A percentile compares a stretch with the other conserved stretches of the same genome.
Conservation (phyloP, 1,140 invertebrate species). For the Drosophila micromelanica region DNA sequence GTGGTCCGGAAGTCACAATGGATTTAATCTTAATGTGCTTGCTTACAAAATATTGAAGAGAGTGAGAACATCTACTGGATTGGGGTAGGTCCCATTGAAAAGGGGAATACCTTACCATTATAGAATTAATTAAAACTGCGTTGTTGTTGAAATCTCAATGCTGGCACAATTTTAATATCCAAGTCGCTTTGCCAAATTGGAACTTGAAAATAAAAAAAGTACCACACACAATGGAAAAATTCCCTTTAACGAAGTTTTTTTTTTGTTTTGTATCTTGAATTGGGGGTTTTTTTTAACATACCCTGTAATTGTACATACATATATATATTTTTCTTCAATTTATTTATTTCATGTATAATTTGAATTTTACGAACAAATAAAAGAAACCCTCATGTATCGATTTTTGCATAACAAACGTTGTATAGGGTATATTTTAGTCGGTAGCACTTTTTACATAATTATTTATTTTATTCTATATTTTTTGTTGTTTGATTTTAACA, state of each 20-base stretch:
- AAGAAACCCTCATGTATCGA: too few relatives aligned
- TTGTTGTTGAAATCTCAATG: background rate
- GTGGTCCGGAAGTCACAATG: too few relatives aligned
- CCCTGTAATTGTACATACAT: background rate
- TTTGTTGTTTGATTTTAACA: background rate
- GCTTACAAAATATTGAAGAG: too few relatives aligned
- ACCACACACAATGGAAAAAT: slow-evolving; percentile 11
- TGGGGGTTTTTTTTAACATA: slow-evolving; percentile 5
- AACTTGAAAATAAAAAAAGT: slow-evolving; percentile 12
- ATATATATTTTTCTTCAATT: too few relatives aligned
- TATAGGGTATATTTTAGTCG: background rate
- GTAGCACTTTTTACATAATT: background rate
- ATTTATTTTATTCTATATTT: slow-evolving; percentile 9
- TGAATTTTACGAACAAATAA: too few relatives aligned
- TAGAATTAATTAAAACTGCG: too few relatives aligned
- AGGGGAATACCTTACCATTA: too few relatives aligned
- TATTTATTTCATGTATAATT: too few relatives aligned
- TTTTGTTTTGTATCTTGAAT: background rate
- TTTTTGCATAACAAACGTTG: background rate
- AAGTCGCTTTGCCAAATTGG: slow-evolving; percentile 2
- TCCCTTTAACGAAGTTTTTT: background rate
- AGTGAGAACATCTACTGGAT: too few relatives aligned
- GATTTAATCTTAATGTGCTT: too few relatives aligned
- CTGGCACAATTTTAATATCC: background rate
- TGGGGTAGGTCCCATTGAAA: too few relatives aligned